Percentiles rank a stretch among this genome's conserved stretches.
These are phyloP conservation scores for Craniophora ligustri DNA, from an alignment of 2,888 invertebrate genomes.

Conservation along the genomic window DNA sequence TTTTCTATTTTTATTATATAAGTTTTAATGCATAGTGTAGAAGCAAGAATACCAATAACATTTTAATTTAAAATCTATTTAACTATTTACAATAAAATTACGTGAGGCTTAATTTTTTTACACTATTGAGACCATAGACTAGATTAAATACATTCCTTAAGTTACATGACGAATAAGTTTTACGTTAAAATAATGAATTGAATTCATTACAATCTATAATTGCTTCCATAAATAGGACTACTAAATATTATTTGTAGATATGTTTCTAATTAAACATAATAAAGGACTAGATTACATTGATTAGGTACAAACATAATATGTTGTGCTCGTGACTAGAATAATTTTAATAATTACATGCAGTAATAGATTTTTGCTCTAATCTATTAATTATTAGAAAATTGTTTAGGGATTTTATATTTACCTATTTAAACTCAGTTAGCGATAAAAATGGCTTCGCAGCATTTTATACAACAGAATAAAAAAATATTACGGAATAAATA, in stretches of 20 bases:
- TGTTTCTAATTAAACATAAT: slow-evolving; percentile 27
- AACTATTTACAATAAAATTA: slow-evolving; percentile 35
- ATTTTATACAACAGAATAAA: too few species aligned
- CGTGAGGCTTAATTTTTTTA: slow-evolving; percentile 21
- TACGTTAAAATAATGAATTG: slow-evolving; percentile 61
- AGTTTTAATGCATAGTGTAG: neutral
- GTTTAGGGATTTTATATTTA: too few species aligned
- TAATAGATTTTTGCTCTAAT: too few species aligned
- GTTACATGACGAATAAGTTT: too few species aligned
- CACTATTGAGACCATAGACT: slow-evolving; percentile 18
- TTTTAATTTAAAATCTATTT: slow-evolving; percentile 7
- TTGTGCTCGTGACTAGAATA: slow-evolving; percentile 3
- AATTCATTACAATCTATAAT: slow-evolving; percentile 64
- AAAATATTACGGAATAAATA: too few species aligned
- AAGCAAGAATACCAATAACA: neutral
- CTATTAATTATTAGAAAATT: neutral
- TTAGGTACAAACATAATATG: slow-evolving; percentile 10
- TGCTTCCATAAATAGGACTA: slow-evolving; percentile 54
- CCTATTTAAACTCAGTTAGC: too few species aligned
- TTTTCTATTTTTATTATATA: neutral
- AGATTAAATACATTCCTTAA: slow-evolving; percentile 30
- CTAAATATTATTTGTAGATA: slow-evolving; percentile 19
- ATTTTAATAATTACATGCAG: neutral
- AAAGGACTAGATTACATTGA: slow-evolving; percentile 36
- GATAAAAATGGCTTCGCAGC: too few species aligned